Evolutionary conservation across 2,888 invertebrate species (phyloP).

Genomic region (Heliconius cydno): DNA sequence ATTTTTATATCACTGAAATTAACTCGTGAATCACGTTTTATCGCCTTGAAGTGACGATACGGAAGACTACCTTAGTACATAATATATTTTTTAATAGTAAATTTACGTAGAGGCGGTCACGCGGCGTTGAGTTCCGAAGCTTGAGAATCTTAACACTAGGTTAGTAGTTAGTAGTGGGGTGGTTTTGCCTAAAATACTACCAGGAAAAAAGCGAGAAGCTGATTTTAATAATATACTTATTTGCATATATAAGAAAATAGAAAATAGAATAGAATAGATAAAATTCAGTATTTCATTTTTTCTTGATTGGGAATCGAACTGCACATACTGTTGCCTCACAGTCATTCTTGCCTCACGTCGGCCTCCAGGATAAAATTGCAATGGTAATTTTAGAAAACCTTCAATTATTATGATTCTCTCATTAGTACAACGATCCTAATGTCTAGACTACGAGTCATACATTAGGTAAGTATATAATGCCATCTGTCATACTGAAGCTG

Average conservation of each 20-base stretch:
- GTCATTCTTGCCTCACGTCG: no score
- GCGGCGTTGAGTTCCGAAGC: no score
- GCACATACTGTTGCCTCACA: no score
- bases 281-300: not conserved
- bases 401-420: not conserved
- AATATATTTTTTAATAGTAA: no score
- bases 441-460: not conserved
- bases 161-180: no score
- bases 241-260: no score
- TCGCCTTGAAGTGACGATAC: not conserved
- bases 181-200: no score
- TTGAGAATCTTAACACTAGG: no score
- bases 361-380: no score
- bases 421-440: not conserved
- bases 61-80: not conserved
- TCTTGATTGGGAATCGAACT: not conserved
- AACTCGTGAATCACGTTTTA: slow-evolving; percentile 11
- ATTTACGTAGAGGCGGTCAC: no score
- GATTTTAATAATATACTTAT: no score
- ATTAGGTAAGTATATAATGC: not conserved
- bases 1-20: not conserved
- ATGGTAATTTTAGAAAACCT: not conserved
- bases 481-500: not conserved
- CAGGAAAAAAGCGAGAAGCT: not conserved
- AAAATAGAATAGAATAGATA: no score